A percentile compares a stretch with the other conserved stretches of the same genome.
These are phyloP conservation scores for Sitobion miscanthi DNA, from an alignment of 1,140 invertebrate genomes.

Conservation along the genomic window DNA sequence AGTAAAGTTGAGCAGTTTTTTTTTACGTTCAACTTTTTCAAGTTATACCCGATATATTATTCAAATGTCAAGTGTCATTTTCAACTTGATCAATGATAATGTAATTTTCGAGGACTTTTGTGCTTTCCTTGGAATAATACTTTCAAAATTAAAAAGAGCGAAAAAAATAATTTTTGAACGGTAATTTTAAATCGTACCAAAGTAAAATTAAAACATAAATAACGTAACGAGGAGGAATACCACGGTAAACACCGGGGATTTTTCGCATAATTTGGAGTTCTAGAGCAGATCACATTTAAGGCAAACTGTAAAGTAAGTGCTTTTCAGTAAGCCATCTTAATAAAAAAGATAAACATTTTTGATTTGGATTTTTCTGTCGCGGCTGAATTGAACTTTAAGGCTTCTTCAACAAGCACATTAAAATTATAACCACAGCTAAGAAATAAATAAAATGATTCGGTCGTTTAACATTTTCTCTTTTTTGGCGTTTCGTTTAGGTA, in stretches of 20 bases:
- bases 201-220: conserved; percentile 34
- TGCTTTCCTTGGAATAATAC: background rate
- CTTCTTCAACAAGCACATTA: background rate
- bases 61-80: conserved; percentile 5
- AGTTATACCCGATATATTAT: conserved; percentile 25
- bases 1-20: background rate
- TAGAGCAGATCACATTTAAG: background rate
- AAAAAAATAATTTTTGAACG: background rate
- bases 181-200: background rate
- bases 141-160: background rate
- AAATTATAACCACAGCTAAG: background rate
- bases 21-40: background rate
- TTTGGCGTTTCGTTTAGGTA: background rate
- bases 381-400: background rate
- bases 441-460: background rate
- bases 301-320: background rate
- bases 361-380: background rate
- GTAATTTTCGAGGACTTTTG: background rate
- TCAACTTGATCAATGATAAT: conserved; percentile 15
- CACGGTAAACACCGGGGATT: background rate
- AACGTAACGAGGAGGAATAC: background rate
- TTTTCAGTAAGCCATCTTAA: background rate
- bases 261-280: background rate
- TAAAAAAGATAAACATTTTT: conserved; percentile 11
- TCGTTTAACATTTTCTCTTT: background rate